Base-by-base conservation (phyloP, 2,113 vertebrate genomes). In the Toxotes chatareus region DNA sequence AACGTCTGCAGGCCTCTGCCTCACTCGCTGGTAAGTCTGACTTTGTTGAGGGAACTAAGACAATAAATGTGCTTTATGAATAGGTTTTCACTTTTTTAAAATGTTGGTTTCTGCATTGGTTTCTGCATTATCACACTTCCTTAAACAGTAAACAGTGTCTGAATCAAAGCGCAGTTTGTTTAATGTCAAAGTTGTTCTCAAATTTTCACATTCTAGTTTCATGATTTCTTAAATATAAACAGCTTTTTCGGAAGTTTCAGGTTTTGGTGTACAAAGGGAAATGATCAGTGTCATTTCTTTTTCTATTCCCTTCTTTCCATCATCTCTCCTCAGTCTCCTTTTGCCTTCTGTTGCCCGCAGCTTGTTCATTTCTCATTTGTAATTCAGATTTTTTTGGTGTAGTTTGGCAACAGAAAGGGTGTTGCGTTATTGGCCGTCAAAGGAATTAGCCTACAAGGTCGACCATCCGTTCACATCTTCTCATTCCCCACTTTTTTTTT, bases 371-470 rank as follows among this genome's bases (percentile, higher is more conserved):
- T 70, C 77, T 87, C 69, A 89, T 87, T 91, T 88, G 83, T 77
- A 73, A 90, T 86, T 92, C 77, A 88, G 46, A 85, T 88, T 85
- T 57, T 27, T 36, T 73, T 53, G 73, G 91, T 84, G 74, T 84
- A 92, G 92, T 91, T 82, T 79, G 82, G 94, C 86, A 72, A 94
- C 83, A 74, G 47, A 79, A 61, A 94, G 90, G 89, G 85, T 88
- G 73, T 91, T 76, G 94, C 89, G 86, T 94, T 93, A 94, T 86
- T 93, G 81, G 92, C 81, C 75, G 40, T 82, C 88, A 64, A 82
- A 85, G 92, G 31, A 94, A 85, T 85, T 92, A 87, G 84, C 44
- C 91, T 85, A 93, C 93, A 89, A 95, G 89, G 75, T 90, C 91
- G 53, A 88, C 91, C 91, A 68, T 69, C 79, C 51, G 65, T 73